These are phyloP conservation scores for Narcine bancroftii DNA, from an alignment of 2,113 vertebrate species.

Conservation along the genomic window DNA sequence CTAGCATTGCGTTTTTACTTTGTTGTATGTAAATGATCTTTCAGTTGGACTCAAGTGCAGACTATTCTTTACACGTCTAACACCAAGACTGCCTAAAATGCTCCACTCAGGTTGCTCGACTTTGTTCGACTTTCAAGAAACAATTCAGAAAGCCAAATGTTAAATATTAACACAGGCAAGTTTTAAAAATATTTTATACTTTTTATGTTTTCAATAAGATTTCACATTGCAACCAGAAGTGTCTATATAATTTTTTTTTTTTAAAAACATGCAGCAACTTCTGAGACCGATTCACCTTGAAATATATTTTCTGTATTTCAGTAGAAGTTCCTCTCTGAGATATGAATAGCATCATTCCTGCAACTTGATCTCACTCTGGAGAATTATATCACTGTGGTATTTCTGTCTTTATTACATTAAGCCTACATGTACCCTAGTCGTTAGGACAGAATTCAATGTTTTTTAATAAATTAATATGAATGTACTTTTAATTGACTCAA, in stretches of 20 bases:
- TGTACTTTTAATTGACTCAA: slow-evolving; percentile 27
- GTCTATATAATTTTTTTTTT: too few species aligned
- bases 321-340: neutral
- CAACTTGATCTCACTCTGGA: neutral
- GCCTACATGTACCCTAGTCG: neutral
- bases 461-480: slow-evolving; percentile 24
- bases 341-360: neutral
- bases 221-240: neutral
- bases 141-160: neutral
- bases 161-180: neutral
- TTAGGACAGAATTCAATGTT: neutral
- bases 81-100: neutral
- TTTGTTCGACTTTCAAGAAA: neutral
- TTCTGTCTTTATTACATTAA: neutral
- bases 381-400: slow-evolving; percentile 22
- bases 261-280: too few species aligned
- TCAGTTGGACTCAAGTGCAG: neutral
- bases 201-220: neutral
- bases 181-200: neutral
- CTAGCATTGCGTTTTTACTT: too few species aligned
- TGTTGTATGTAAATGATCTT: neutral
- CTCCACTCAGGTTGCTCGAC: neutral
- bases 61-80: neutral
- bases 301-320: neutral
- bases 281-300: neutral